Evolutionary conservation across 2,888 invertebrate species (phyloP), one percentile per base, ranked within the genome.

Genomic region (Erebia palarica): DNA sequence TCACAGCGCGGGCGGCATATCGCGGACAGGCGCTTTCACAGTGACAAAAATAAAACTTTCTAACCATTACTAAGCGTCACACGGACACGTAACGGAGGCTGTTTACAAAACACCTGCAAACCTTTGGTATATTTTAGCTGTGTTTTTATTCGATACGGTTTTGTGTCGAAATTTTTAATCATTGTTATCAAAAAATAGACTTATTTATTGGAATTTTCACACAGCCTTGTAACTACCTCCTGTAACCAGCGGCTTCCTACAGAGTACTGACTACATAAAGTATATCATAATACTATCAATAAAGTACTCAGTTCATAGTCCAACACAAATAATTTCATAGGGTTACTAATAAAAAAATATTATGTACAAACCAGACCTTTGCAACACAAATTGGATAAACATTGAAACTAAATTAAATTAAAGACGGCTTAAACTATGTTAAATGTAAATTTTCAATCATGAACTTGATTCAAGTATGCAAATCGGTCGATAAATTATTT

Each of bases 21-120:
- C 63, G 68, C 67, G 65, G 69, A 44, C 65, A 14, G 27, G 2
- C 75, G 78, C 80, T 81, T 81, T 81, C 80, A 75, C 80, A 73
- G 77, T 79, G 78, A 81, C 80, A 77, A 80, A 80, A 80, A 78
- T 79, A 74, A 75, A 74, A 81, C 80, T 81, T 81, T 81, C 80
- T 80, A 81, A 79, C 78, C 77, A 79, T 81, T 80, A 78, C 75
- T 63, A 81, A 75, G 74, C 80, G 71, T 71, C 72, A 74, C 79
- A 79, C 80, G 79, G 68, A 72, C 76, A 68, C 71, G 69, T 72
- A 72, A 74, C 71, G 59, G 53, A 71, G 67, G 68, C 63, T 73
- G 74, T 72, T 75, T 74, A 75, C 75, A 70, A 73, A 76, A 71
- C 65, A 69, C 71, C 36, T 67, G 1, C 27, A 14, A 66, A 58